Base-by-base conservation (phyloP, 2,797 vertebrate genomes). In the Hafferia zeledoni region DNA sequence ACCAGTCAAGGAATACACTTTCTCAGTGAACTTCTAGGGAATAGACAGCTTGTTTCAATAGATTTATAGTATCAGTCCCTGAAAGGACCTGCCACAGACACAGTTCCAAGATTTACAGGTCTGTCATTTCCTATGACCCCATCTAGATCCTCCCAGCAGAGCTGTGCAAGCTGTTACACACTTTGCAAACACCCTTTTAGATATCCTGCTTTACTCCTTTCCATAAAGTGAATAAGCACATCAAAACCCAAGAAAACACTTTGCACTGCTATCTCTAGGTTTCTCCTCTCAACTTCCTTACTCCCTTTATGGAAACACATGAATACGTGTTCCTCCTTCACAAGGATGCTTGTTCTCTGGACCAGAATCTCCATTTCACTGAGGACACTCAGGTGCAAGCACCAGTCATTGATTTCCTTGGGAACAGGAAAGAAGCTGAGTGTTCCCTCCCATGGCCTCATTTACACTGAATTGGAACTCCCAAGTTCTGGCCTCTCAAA, bases 11-110 rank as follows among this genome's bases (percentile, higher is more conserved):
- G 67, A 93, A 53, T 1, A 4, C n/a, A 59, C 49, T 46, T 83
- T 91, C 65, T 85, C 68, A 64, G 87, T 17, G 57, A 94, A 91
- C 83, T 94, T 90, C 18, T 39, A 90, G 56, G 56, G 64, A 87
- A 68, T n/a, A 61, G 52, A 74, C 49, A 93, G 82, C 89, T 93
- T 59, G 43, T 89, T 97, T 77, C 79, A 74, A 82, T 1, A 84
- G 77, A 94, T 91, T 93, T 92, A 94, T 69, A 80, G 5, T 50
- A 72, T 63, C 25, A 27, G 56, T 19, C 53, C 49, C 60, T 87
- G 39, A 79, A 95, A 86, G 52, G 87, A 87, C 52, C 80, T 87
- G 83, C 70, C 77, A 67, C 83, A 75, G 49, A 91, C n/a, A 4
- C 3, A 59, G 35, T 33, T 75, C 35, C 43, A 76, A 70, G 87